Percentiles rank a stretch among this genome's conserved stretches.
These are phyloP conservation scores for Anabacerthia variegaticeps DNA, from an alignment of 2,797 vertebrate genomes.

Conservation along the genomic window DNA sequence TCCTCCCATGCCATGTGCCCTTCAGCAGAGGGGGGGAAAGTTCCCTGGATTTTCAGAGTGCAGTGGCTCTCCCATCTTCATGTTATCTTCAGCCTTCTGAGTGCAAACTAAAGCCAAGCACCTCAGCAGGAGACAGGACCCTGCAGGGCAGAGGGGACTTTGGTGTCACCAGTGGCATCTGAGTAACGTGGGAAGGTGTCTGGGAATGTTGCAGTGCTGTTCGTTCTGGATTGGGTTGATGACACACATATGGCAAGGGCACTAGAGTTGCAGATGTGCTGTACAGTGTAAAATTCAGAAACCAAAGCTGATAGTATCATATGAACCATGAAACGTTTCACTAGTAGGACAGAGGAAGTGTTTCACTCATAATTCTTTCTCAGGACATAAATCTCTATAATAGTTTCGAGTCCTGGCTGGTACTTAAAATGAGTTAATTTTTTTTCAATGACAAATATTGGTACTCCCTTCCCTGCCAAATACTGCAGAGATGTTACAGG, in stretches of 20 bases:
- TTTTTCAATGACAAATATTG: neutral
- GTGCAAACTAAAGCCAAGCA: neutral
- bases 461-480: neutral
- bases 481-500: neutral
- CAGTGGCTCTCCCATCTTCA: accelerated
- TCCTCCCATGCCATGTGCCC: neutral
- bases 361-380: neutral
- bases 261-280: neutral
- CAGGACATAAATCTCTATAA: neutral
- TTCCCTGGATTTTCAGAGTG: neutral
- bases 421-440: neutral
- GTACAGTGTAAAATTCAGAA: neutral
- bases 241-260: neutral
- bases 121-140: neutral
- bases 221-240: neutral
- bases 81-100: neutral
- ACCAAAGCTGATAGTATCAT: neutral
- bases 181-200: neutral
- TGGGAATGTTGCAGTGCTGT: neutral
- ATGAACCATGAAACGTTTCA: neutral
- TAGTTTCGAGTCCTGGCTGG: neutral
- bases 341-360: neutral
- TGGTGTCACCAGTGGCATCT: neutral
- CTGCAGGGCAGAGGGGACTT: neutral
- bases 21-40: neutral